Evolutionary conservation across 1,140 invertebrate species (phyloP), one percentile per base, ranked within the genome.

Genomic region (Tetramorium alpestre): DNA sequence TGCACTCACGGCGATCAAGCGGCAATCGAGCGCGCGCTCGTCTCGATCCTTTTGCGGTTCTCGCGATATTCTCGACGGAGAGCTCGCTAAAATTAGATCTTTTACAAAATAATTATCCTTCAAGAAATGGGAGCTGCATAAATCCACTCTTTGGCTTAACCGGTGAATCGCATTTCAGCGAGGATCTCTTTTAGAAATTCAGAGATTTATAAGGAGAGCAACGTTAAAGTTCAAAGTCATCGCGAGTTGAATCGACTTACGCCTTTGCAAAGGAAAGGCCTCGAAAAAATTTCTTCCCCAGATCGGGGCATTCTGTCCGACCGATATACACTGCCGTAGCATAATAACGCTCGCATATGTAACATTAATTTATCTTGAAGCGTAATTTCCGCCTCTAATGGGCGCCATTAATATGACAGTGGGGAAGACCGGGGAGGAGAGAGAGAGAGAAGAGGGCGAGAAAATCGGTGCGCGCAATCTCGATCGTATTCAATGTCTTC

Each of bases 401-500:
- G 60, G 49, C 64, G 56, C 47, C 54, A 81, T 67, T 58, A 72
- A 87, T 62, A 87, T 44, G 78, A 78, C 64, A 81, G 85, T 41
- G 0, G 2, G 60, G 33, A 0, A 10, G 62, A 8, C 11, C 2
- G 38, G 16, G 16, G n/a, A 22, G 49, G 4, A 28, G 28, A 28
- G 28, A 28, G 28, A 33, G 33, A 6, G 18, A 33, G 25, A 28
- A n/a, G n/a, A 67, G 47, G 54, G 58, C 44, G 62, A 70, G 56
- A 38, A 64, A 75, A 54, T 84, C 62, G 72, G 47, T 25, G 72
- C 69, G 80, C 49, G 86, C 38, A 85, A 87, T 87, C 82, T 75
- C 86, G 64, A 87, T 84, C 69, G 70, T 54, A 85, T 75, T 85
- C 70, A 75, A 49, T 87, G 80, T 87, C 82, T 75, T 85, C 56